Evolutionary conservation across 2,797 vertebrate genomes (phyloP), one percentile per base, ranked within the genome.

Genomic region (Megalops cyprinoides): DNA sequence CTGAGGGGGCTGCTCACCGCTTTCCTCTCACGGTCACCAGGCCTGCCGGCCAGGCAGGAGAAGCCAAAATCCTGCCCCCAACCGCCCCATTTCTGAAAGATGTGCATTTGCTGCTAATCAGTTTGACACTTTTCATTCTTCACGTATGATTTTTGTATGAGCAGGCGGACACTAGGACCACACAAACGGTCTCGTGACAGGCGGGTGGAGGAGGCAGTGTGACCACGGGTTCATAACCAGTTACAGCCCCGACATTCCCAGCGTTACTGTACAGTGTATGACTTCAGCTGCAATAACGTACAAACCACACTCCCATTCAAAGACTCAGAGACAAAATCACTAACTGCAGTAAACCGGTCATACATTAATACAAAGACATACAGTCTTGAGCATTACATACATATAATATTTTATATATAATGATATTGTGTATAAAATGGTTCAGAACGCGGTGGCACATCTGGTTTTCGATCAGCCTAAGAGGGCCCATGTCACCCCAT

Each of bases 1-100:
- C 65, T 62, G 20, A 4, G 60, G 49, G 44, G 77, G 65, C 69
- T 75, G 55, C 48, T 34, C 73, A 60, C 60, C n/a, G n/a, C 42
- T 44, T 65, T 31, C n/a, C 58, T 15, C 15, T 25, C 44, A 56
- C 12, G 53, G 55, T 56, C 31, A 77, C n/a, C 42, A 60, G 1
- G n/a, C 76, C 37, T n/a, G 55, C n/a, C n/a, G n/a, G n/a, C n/a
- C n/a, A n/a, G n/a, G n/a, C n/a, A 53, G 51, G 10, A 53, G 18
- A 1, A 53, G 51, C 10, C 12, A 7, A 53, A 14, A 2, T 53
- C 18, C 56, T 7, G n/a, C 28, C 56, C 28, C 5, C 56, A 60
- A 20, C 23, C 5, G 18, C 20, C 53, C 14, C 15, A 20, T 20
- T 55, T 55, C 23, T 48, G 46, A 48, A 48, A 48, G 9, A 53